A percentile compares a stretch with the other conserved stretches of the same genome.
Conservation (phyloP, 2,113 vertebrate genomes). For the Pongo abelii region DNA sequence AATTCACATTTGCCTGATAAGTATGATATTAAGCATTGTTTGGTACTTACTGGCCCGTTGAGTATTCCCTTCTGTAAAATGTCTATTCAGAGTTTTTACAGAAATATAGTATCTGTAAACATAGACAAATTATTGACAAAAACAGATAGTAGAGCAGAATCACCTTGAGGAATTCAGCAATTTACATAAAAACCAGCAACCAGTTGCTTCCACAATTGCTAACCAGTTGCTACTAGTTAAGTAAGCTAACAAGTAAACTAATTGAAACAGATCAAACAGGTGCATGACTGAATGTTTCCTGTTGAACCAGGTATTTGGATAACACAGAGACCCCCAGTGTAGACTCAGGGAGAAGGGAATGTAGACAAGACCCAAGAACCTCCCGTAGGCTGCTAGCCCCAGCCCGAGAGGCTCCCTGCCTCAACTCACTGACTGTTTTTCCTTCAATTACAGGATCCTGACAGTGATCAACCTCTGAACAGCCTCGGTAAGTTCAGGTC, state of each 20-base stretch:
- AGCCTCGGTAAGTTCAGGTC: slow-evolving; percentile 75
- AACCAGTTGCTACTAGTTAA: too few relatives aligned
- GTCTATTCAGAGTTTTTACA: neutral
- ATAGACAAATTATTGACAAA: neutral
- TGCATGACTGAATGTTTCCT: neutral
- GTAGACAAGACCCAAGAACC: neutral
- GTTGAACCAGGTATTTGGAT: neutral
- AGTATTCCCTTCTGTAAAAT: neutral
- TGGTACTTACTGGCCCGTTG: neutral
- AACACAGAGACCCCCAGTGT: neutral
- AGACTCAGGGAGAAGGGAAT: neutral
- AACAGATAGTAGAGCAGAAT: neutral
- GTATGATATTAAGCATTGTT: neutral
- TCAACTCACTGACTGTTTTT: neutral
- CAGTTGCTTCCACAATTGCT: neutral
- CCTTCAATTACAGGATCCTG: slow-evolving; percentile 80
- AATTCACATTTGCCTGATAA: neutral
- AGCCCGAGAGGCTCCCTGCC: neutral
- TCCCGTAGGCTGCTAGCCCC: too few relatives aligned
- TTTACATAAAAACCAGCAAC: neutral
- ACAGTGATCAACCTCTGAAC: slow-evolving; percentile 72
- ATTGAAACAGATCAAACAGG: neutral
- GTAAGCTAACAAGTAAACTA: neutral
- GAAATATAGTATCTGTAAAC: neutral
- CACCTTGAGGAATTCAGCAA: neutral